Evolutionary conservation across 2,797 vertebrate genomes (phyloP).

Genomic region (Ctenopoma multispine): DNA sequence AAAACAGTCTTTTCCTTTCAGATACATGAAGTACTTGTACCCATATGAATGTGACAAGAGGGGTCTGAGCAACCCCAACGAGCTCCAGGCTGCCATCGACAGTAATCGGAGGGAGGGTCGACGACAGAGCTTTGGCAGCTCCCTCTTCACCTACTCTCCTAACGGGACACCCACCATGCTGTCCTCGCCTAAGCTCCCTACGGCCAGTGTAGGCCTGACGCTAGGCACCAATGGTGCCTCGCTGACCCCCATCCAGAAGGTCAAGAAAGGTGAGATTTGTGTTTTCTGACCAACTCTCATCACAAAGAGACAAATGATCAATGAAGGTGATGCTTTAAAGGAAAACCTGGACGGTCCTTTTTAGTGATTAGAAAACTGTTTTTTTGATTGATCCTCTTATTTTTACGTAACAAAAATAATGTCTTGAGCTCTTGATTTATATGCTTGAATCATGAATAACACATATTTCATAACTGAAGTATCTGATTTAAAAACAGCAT

Average conservation of each 20-base stretch:
- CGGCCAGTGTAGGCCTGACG: conserved; percentile 83
- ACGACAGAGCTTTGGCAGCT: conserved; percentile 92
- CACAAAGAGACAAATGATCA: not conserved
- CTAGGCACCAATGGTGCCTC: conserved; percentile 89
- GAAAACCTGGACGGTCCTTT: not conserved
- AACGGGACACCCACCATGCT: conserved; percentile 91
- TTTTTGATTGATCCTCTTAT: not conserved
- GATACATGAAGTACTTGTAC: conserved; percentile 99
- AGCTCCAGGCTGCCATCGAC: conserved; percentile 97
- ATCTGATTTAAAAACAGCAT: too few species aligned
- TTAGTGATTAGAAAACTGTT: not conserved
- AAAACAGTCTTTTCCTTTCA: conserved; percentile 55
- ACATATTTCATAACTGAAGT: too few species aligned
- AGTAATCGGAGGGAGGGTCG: conserved; percentile 95
- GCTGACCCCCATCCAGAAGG: conserved; percentile 86
- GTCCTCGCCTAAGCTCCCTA: conserved; percentile 91
- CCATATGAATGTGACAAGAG: conserved; percentile 98
- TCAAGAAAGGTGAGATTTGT: conserved; percentile 92
- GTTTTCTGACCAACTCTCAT: not conserved
- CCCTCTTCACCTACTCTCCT: conserved; percentile 94
- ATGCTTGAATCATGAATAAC: too few species aligned
- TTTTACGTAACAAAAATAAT: too few species aligned
- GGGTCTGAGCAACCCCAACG: conserved; percentile 94
- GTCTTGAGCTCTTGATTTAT: too few species aligned
- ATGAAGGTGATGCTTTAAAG: too few species aligned